phyloP scores from a whole-genome alignment of 1,140 invertebrate genomes.

The Aphelenchoides fujianensis region DNA sequence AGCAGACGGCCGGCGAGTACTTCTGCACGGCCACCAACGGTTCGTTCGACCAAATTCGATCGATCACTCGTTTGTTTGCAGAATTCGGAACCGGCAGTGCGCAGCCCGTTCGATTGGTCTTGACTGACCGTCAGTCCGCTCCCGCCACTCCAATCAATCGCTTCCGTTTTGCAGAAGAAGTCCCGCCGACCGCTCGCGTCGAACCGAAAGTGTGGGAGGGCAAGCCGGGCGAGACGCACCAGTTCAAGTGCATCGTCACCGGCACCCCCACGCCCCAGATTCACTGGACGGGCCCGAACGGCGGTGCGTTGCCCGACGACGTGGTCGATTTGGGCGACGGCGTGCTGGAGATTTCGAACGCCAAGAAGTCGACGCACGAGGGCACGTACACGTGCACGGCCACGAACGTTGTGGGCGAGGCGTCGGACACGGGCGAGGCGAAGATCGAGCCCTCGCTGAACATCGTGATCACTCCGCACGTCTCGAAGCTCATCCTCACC shows the following conservation, averaged over 20 bases:
- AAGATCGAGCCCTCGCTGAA: constrained; percentile 47
- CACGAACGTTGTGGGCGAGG: constrained; percentile 53
- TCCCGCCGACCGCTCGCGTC: constrained; percentile 57
- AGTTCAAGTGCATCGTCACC: constrained; percentile 56
- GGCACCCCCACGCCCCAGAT: constrained; percentile 31
- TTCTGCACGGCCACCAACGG: constrained; percentile 57
- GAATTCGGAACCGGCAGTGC: constrained; percentile 52
- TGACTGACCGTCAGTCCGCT: constrained; percentile 56
- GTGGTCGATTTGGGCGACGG: constrained; percentile 55
- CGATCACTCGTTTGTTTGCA: too few species aligned
- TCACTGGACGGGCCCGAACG: constrained; percentile 41
- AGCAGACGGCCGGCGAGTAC: constrained; percentile 50
- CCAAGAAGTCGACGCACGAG: constrained; percentile 41
- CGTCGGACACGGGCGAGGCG: constrained; percentile 53
- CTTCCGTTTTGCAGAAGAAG: constrained; percentile 56
- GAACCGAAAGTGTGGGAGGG: constrained; percentile 61
- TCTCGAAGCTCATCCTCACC: constrained; percentile 47
- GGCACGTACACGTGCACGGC: constrained; percentile 55
- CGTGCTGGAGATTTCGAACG: constrained; percentile 56
- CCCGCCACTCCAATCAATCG: background rate
- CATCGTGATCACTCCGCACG: constrained; percentile 41
- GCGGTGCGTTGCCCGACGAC: constrained; percentile 47
- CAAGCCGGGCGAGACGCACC: constrained; percentile 55
- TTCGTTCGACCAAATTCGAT: too few species aligned
- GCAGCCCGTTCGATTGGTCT: constrained; percentile 50